phyloP scores from a whole-genome alignment of 2,888 invertebrate genomes.

The Cremastinae sp. region DNA sequence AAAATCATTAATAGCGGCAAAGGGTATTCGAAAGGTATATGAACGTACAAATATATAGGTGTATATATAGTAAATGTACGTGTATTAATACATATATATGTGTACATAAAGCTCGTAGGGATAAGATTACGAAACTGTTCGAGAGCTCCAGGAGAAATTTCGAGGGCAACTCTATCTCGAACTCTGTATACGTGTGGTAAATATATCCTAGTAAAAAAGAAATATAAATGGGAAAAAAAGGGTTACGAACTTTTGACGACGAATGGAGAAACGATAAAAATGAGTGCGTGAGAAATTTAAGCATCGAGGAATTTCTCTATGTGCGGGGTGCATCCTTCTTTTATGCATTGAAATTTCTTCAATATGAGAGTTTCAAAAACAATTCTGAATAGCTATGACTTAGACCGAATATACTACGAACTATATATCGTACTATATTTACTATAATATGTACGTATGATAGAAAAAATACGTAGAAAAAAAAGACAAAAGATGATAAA shows the following conservation, averaged over 20 bases:
- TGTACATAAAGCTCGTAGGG: slow-evolving; percentile 34
- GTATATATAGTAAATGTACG: no score
- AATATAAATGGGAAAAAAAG: slow-evolving; percentile 7
- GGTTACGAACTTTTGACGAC: background rate
- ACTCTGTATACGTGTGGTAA: background rate
- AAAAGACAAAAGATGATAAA: background rate
- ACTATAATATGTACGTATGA: no score
- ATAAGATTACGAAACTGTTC: slow-evolving; percentile 25
- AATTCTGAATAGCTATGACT: no score
- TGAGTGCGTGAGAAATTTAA: background rate
- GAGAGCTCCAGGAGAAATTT: background rate
- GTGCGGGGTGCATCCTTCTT: background rate
- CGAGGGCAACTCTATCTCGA: no score
- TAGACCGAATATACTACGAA: no score
- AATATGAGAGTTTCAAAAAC: no score
- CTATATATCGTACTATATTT: no score
- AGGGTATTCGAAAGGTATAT: background rate
- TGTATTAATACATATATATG: slow-evolving; percentile 13
- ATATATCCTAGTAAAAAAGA: slow-evolving; percentile 10
- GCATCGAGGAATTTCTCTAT: background rate
- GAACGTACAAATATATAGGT: slow-evolving; percentile 14
- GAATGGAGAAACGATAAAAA: slow-evolving; percentile 29
- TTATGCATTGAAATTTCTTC: no score
- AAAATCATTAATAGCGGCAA: slow-evolving; percentile 60
- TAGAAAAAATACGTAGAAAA: slow-evolving; percentile 28